Base-by-base conservation (phyloP, 1,140 invertebrate genomes). In the Drosophila fuyamai region DNA sequence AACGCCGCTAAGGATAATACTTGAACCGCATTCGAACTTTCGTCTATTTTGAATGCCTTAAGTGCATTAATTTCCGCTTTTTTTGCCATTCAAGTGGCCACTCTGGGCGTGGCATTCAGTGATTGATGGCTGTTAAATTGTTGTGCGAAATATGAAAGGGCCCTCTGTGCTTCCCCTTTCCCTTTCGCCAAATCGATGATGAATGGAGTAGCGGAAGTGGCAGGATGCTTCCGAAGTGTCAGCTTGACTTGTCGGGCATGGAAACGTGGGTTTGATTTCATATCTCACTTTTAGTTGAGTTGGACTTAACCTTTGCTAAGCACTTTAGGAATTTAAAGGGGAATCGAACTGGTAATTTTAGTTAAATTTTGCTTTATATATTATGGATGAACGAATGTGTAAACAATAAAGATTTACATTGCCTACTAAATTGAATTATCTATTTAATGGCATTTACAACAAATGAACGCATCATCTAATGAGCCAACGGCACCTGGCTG, bases 21-120 rank as follows among this genome's bases (percentile, higher is more conserved):
- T 66, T 66, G 44, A 77, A 58, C 38, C 60, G 50, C 68, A 43
- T 51, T 79, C 44, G 50, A 41, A 41, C n/a, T 23, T 35, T 16
- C 40, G 65, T 14, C 53, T 62, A 62, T 61, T 70, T 86, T 76
- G 57, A 86, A 85, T 86, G 79, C 66, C 66, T 88, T 88, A 58
- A 88, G 76, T 88, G 83, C 84, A 86, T 86, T 88, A 86, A 86
- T 86, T 86, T 86, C 76, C 83, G 83, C 81, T 75, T 85, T 86
- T 78, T 74, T 71, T 71, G 55, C 61, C 81, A 76, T 82, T 70
- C 70, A 83, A 88, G 82, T 88, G 82, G 82, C 68, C 79, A 83
- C 81, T 79, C 54, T 6, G 41, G 58, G 32, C 6, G 6, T 23
- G 40, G 13, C 43, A 35, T 40, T 68, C 41, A 73, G 60, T 82